Conservation (phyloP, 2,888 invertebrate species). For the Scelioninae gen. 1 region DNA sequence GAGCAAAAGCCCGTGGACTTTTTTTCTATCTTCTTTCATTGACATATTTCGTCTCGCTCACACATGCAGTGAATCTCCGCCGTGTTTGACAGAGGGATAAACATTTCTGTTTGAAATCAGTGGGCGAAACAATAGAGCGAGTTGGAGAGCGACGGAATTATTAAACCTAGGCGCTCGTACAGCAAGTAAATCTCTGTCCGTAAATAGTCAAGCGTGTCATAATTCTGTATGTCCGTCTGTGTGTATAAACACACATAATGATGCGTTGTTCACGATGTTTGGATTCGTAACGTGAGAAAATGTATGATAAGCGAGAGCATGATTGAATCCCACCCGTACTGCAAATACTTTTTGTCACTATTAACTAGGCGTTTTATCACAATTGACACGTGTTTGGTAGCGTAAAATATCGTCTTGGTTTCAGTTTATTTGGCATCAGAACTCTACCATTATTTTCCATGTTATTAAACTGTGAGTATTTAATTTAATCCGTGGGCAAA, state of each 20-base stretch:
- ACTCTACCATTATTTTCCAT: slow-evolving; percentile 8
- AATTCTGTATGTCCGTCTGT: slow-evolving; percentile 49
- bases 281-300: slow-evolving; percentile 50
- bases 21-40: slow-evolving; percentile 34
- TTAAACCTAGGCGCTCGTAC: slow-evolving; percentile 55
- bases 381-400: slow-evolving; percentile 26
- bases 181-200: slow-evolving; percentile 42
- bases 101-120: slow-evolving; percentile 66
- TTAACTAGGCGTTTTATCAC: slow-evolving; percentile 20
- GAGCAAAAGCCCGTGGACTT: slow-evolving; percentile 43
- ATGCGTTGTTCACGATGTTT: slow-evolving; percentile 46
- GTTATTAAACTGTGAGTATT: neutral
- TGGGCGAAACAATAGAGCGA: slow-evolving; percentile 66
- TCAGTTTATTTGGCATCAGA: slow-evolving; percentile 7
- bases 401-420: slow-evolving; percentile 13
- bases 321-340: slow-evolving; percentile 19
- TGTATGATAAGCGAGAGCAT: neutral
- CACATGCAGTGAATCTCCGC: slow-evolving; percentile 11
- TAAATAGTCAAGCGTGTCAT: slow-evolving; percentile 61
- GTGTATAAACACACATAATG: slow-evolving; percentile 49
- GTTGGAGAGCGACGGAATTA: slow-evolving; percentile 59
- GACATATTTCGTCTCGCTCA: slow-evolving; percentile 17
- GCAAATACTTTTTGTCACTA: slow-evolving; percentile 32
- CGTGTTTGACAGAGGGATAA: slow-evolving; percentile 52
- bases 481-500: slow-evolving; percentile 4